Evolutionary conservation across 2,113 vertebrate genomes (phyloP).

Genomic region (Propithecus coquereli): DNA sequence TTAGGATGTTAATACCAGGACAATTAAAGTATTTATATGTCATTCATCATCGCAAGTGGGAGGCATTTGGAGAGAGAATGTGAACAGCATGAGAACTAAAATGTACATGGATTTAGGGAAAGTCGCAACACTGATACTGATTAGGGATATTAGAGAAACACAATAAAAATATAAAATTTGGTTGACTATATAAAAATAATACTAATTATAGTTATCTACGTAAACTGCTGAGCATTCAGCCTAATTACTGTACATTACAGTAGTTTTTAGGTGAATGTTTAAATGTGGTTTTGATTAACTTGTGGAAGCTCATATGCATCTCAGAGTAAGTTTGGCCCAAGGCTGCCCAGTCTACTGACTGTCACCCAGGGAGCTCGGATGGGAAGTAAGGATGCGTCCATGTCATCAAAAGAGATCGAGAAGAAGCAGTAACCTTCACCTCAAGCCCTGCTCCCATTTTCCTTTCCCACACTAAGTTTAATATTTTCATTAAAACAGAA

Average conservation of each 20-base stretch:
- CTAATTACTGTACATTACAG: background rate
- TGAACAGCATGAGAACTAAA: background rate
- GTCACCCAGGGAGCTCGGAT: too few species aligned
- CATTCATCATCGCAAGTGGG: background rate
- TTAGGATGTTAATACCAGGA: background rate
- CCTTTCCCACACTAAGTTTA: background rate
- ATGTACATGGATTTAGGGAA: background rate
- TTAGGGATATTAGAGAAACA: background rate
- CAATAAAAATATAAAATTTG: background rate
- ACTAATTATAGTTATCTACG: background rate
- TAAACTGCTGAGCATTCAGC: background rate
- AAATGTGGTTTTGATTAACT: background rate
- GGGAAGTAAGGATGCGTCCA: background rate
- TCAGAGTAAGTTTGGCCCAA: background rate
- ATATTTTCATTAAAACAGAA: background rate
- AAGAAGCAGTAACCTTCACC: background rate
- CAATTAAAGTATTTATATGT: background rate
- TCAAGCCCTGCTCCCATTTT: background rate
- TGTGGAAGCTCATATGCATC: background rate
- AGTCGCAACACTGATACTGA: background rate
- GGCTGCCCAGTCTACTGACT: background rate
- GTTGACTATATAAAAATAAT: background rate
- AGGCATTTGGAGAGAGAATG: background rate
- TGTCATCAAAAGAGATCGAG: background rate
- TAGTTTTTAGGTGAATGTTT: background rate